Base-by-base conservation (phyloP, 1,140 invertebrate species). In the Trachymyrmex cornetzi region DNA sequence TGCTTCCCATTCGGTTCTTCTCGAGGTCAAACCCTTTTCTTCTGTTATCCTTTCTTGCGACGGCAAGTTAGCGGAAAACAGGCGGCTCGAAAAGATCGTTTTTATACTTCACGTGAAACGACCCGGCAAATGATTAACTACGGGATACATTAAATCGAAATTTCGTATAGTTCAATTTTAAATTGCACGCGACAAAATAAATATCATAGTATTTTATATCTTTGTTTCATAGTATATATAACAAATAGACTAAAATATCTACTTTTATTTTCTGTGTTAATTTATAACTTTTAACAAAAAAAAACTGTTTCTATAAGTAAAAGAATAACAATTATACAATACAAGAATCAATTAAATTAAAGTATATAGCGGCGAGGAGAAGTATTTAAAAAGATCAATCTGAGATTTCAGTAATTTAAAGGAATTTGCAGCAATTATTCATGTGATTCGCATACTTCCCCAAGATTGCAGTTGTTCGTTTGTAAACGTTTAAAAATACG, bases 21-120 rank as follows among this genome's bases (percentile, higher is more conserved):
- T 16, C 30, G 80, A 67, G 80, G 74, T 88, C 88, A 79, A 66
- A 59, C 72, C 55, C 72, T 86, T 55, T 75, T 61, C 79, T 74
- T 27, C 27, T 57, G 63, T 77, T 66, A 24, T 48, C 48, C 44
- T 48, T 53, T 80, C 38, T 50, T 80, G 14, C 19, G 16, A 44
- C 61, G 27, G 24, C 59, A 61, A 27, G n/a, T 63, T 74, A 63
- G 74, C 34, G 72, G 74, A 59, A 77, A 59, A 59, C 34, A 44
- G 14, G 24, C 34, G 74, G 14, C 50, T 11, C 27, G 16, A 44
- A 14, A 9, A 34, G 34, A 57, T 61, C 34, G 38, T 61, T 77
- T 77, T 77, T 63, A 61, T 50, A 38, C 16, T 61, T 3, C 57
- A 77, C 57, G 57, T 63, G 57, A 63, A 63, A 77, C 57, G 34